Percentiles rank a stretch among this genome's conserved stretches.
phyloP scores from a whole-genome alignment of 2,113 vertebrate genomes.

The Promerops cafer region DNA sequence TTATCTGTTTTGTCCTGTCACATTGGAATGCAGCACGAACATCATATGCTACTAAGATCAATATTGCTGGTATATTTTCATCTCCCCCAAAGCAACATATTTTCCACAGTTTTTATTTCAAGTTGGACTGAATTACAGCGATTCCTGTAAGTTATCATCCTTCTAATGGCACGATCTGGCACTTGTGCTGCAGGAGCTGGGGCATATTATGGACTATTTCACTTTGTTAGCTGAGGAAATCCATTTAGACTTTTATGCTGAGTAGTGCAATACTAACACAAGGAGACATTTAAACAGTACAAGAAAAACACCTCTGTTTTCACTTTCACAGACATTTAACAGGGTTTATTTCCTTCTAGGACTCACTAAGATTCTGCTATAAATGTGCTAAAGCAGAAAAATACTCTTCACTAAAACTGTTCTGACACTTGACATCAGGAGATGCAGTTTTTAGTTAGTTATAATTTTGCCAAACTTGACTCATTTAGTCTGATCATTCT shows the following conservation, averaged over 20 bases:
- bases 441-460: not conserved
- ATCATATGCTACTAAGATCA: not conserved
- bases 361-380: not conserved
- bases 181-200: not conserved
- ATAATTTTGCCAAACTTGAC: not conserved
- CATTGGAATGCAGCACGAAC: conserved; percentile 7
- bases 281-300: not conserved
- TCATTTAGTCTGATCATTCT: not conserved
- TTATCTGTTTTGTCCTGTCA: not conserved
- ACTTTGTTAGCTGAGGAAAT: not conserved
- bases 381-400: not conserved
- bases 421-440: not conserved
- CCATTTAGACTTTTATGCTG: conserved; percentile 11
- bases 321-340: not conserved
- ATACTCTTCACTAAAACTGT: not conserved
- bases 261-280: not conserved
- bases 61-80: conserved; percentile 6
- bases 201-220: not conserved
- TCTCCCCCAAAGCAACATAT: conserved; percentile 2
- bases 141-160: not conserved
- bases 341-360: not conserved
- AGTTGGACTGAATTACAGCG: not conserved
- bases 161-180: not conserved
- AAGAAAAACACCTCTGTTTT: not conserved
- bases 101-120: conserved; percentile 18